These are phyloP conservation scores for Eupleurogrammus muticus DNA, from an alignment of 2,797 vertebrate genomes.

Conservation along the genomic window DNA sequence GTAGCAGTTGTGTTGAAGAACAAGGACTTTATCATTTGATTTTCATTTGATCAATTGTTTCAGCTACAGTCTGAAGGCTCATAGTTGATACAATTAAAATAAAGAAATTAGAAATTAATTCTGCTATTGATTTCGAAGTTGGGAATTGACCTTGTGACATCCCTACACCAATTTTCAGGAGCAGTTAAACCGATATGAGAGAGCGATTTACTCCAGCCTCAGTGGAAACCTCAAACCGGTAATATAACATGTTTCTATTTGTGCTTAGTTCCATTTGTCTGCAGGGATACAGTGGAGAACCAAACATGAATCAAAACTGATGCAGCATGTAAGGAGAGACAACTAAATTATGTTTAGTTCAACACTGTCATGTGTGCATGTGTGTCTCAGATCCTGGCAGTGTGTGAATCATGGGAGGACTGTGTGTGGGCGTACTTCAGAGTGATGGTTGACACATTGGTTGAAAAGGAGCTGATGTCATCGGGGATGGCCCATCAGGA, in stretches of 20 bases:
- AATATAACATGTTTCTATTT: constrained; percentile 18
- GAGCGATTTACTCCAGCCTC: constrained; percentile 94
- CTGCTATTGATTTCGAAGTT: no score
- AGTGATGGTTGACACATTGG: constrained; percentile 95
- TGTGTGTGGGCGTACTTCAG: constrained; percentile 95
- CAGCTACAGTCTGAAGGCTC: no score
- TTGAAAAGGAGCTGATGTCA: constrained; percentile 94
- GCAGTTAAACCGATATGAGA: constrained; percentile 92
- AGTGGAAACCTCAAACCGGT: constrained; percentile 98
- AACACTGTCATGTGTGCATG: constrained; percentile 17
- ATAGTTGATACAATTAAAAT: no score
- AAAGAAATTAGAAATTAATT: no score
- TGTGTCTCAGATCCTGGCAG: constrained; percentile 87
- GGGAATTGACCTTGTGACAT: no score
- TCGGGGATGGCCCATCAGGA: constrained; percentile 88
- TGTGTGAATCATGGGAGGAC: constrained; percentile 98
- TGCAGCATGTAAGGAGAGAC: no score
- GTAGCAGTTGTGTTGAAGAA: no score
- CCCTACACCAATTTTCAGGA: constrained; percentile 83
- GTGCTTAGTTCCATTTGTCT: not conserved
- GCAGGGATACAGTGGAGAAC: not conserved
- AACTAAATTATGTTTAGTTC: not conserved
- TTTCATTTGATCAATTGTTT: no score
- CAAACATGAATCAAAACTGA: no score
- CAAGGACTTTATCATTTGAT: no score